Evolutionary conservation across 1,140 invertebrate genomes (phyloP).

Genomic region (Heterodera carotae): DNA sequence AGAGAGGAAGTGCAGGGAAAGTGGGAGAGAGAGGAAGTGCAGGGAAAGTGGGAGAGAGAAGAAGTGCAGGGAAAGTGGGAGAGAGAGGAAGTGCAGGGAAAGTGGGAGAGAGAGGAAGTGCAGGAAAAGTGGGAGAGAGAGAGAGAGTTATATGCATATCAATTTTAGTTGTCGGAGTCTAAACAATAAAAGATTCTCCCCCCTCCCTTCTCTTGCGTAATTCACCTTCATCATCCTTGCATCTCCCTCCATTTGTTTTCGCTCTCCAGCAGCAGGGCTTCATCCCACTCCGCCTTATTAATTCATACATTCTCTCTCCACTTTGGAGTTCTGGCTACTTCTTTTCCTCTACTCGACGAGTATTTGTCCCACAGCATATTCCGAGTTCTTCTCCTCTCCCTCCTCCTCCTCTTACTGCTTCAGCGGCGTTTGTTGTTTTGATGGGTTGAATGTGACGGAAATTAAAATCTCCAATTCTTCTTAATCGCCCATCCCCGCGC

Average conservation of each 20-base stretch:
- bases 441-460: not conserved
- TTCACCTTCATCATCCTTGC: too few species aligned
- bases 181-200: too few species aligned
- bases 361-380: constrained; percentile 8
- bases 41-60: not conserved
- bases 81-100: too few species aligned
- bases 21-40: not conserved
- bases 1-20: not conserved
- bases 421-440: not conserved
- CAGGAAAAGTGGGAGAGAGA: too few species aligned
- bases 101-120: too few species aligned
- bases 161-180: too few species aligned
- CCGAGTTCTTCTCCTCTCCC: constrained; percentile 1
- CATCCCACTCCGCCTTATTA: not conserved
- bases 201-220: too few species aligned
- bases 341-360: not conserved
- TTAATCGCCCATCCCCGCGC: not conserved
- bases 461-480: constrained; percentile 35
- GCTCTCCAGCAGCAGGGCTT: too few species aligned
- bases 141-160: too few species aligned
- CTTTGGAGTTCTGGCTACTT: too few species aligned
- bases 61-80: not conserved
- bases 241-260: too few species aligned
- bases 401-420: constrained; percentile 1
- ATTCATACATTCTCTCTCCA: too few species aligned